Base-by-base conservation (phyloP, 1,140 invertebrate genomes). In the Dicyema japonicum region DNA sequence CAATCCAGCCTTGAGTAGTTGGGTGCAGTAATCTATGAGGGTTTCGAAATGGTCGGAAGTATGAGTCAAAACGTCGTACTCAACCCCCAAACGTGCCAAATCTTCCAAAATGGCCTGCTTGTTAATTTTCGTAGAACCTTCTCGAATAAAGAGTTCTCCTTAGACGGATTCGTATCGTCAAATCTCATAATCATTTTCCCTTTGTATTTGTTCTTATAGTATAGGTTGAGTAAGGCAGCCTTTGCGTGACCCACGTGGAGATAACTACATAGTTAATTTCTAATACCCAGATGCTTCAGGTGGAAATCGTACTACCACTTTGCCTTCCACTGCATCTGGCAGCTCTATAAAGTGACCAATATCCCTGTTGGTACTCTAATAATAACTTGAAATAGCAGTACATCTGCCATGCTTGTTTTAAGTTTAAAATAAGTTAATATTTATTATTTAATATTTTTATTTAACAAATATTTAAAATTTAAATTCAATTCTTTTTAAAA, bases 131-230 rank as follows among this genome's bases (percentile, higher is more conserved):
- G n/a, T n/a, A n/a, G n/a, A 35, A 60, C 62, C 57, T 82, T 64
- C 47, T 97, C 88, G 58, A 85, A 97, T 38, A 92, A 70, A n/a
- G 67, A 67, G 43, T 82, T 76, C 45, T 97, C 88, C 46, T 97
- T 97, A 3, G 76, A 82, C 18, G 88, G 88, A 56, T 99, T 97
- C 5, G 88, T 99, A 43, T 99, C 88, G 58, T 99, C 88, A 56
- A 97, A 97, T 37, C 88, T 60, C 75, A 97, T 80, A 27, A 97
- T 74, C 0, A 97, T 58, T 44, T 71, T 70, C 1, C 88, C 88
- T 42, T 90, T 58, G 47, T 88, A 94, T 9, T 61, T 56, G 40
- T 74, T 60, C 33, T 88, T 72, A 43, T 97, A 97, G 51, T 92
- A 72, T 40, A 92, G 76, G 57, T 97, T 97, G 2, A 97, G 56